phyloP scores from a whole-genome alignment of 2,797 vertebrate species.

The Catamblyrhynchus diadema region DNA sequence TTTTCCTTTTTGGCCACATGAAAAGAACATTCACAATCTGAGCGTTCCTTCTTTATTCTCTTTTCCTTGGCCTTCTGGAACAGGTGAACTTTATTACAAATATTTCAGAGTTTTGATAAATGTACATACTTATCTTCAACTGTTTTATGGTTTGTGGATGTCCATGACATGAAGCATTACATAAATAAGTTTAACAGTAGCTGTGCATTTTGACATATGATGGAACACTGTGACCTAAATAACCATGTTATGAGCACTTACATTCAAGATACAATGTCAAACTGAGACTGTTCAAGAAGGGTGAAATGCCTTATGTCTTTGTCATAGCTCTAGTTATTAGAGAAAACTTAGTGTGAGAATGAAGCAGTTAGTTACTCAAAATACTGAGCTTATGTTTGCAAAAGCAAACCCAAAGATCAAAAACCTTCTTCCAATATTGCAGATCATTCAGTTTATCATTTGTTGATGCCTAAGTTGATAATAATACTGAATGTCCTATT shows the following conservation, averaged over 20 bases:
- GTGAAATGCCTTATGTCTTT: not conserved
- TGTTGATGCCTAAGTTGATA: not conserved
- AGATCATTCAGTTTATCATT: not conserved
- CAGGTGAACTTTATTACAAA: not conserved
- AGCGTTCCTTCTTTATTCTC: not conserved
- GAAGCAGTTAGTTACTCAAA: not conserved
- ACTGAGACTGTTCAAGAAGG: not conserved
- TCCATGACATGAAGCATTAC: not conserved
- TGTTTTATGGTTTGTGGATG: not conserved
- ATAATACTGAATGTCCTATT: not conserved
- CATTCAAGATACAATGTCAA: not conserved
- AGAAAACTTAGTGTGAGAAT: not conserved
- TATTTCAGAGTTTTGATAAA: not conserved
- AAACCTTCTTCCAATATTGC: not conserved
- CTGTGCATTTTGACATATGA: not conserved
- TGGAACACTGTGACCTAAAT: conserved; percentile 22
- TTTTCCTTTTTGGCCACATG: not conserved
- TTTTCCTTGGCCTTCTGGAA: not conserved
- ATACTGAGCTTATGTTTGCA: not conserved
- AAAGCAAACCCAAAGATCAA: not conserved
- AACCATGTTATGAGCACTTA: not conserved
- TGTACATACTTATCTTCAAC: not conserved
- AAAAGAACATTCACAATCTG: not conserved
- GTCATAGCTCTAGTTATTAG: not conserved
- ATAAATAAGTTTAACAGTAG: not conserved